Percentiles rank a stretch among this genome's conserved stretches.
Evolutionary conservation across 1,140 invertebrate genomes (phyloP).

Genomic region (Scylla paramamosain): DNA sequence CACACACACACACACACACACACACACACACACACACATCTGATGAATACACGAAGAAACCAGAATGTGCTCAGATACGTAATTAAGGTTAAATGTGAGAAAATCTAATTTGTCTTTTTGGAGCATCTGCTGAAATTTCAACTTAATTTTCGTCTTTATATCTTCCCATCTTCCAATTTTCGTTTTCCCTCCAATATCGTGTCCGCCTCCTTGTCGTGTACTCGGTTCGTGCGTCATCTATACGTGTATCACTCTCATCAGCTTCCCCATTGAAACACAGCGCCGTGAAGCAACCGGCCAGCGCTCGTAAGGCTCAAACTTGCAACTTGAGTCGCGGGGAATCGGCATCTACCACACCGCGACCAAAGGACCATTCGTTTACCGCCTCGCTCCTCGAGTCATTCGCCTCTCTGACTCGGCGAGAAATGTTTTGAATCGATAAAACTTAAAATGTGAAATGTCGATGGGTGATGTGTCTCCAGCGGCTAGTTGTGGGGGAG

Average conservation of each 20-base stretch:
- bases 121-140: no score
- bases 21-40: no score
- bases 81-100: neutral
- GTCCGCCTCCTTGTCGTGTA: neutral
- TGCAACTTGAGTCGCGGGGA: neutral
- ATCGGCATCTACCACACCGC: neutral
- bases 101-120: no score
- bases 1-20: no score
- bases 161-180: no score
- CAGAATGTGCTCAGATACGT: neutral
- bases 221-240: neutral
- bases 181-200: neutral
- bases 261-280: neutral
- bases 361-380: neutral
- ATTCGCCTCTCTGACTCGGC: neutral
- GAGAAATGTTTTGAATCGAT: neutral
- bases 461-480: neutral
- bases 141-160: no score
- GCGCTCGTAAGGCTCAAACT: neutral
- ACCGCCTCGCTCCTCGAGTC: neutral
- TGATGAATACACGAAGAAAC: neutral
- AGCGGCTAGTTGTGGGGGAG: neutral
- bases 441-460: neutral
- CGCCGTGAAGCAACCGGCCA: neutral
- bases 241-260: no score